phyloP scores from a whole-genome alignment of 1,140 invertebrate genomes.

The Drosophila teissieri region DNA sequence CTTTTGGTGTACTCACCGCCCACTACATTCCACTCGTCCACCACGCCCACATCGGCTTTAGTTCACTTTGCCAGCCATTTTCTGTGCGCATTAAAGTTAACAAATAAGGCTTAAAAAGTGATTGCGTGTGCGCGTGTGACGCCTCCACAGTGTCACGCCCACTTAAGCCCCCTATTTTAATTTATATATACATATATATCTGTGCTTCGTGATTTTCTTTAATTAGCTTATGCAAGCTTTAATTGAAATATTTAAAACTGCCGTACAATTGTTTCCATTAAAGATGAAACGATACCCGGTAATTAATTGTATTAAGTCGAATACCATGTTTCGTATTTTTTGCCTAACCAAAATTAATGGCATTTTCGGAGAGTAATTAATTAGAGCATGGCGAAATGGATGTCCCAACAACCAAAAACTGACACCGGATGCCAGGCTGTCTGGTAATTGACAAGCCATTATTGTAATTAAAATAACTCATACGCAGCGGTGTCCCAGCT shows the following conservation, averaged over 20 bases:
- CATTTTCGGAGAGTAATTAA: slow-evolving; percentile 63
- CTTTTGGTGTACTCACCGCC: background rate
- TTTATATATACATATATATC: background rate
- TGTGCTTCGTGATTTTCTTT: slow-evolving; percentile 40
- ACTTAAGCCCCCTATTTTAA: background rate
- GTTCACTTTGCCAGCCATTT: slow-evolving; percentile 18
- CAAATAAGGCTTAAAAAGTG: slow-evolving; percentile 80
- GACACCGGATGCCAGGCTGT: slow-evolving; percentile 56
- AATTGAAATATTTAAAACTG: slow-evolving; percentile 70
- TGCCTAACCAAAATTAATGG: slow-evolving; percentile 55
- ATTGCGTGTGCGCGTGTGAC: slow-evolving; percentile 44
- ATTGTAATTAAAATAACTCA: slow-evolving; percentile 83
- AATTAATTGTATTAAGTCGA: slow-evolving; percentile 59
- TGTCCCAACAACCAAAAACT: slow-evolving; percentile 41
- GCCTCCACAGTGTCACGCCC: slow-evolving; percentile 20
- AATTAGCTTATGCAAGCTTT: slow-evolving; percentile 67
- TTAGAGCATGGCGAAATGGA: slow-evolving; percentile 49
- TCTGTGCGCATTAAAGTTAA: slow-evolving; percentile 64
- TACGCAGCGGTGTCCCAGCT: slow-evolving; percentile 46
- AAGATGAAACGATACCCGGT: slow-evolving; percentile 32
- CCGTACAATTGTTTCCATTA: slow-evolving; percentile 34
- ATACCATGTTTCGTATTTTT: slow-evolving; percentile 11
- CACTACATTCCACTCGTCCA: background rate
- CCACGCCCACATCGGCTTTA: slow-evolving; percentile 32
- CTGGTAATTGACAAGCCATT: slow-evolving; percentile 78